Base-by-base conservation (phyloP, 92 coral and sea anemone species). In the Porites cylindrica region DNA sequence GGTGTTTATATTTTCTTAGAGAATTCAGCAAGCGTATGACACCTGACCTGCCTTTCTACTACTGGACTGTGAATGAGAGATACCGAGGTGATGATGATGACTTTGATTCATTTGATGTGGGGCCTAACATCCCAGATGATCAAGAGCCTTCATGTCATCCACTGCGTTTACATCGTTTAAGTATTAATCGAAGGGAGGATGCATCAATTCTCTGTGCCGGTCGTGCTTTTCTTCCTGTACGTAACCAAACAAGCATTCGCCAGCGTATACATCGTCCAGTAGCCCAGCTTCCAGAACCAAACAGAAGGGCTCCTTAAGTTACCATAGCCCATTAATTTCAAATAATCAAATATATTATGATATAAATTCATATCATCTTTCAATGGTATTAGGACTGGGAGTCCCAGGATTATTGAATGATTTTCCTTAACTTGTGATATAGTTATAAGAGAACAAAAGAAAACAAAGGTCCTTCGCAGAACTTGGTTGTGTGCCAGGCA, bases 1-100 rank as follows among this genome's bases (percentile, higher is more conserved):
- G 32, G 32, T 43, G 29, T 76, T 21, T 26, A 26, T 12, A 26
- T 12, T 76, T 59, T 29, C 29, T 62, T 50, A 88, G 88, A 75
- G 88, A 88, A 65, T 82, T 81, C 66, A 32, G 92, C 81, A 89
- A 89, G 66, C 79, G 88, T 47, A 83, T 89, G 80, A 43, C 86
- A 9, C 47, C 82, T 61, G 84, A 76, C 47, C 74, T 89, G 65
- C 92, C 92, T 21, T 83, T 83, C 72, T 89, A 89, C 82, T 89
- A 77, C 78, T 88, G 91, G 91, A 88, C 91, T 59, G 61, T 75
- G 17, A 82, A 76, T 56, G 91, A 88, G 58, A 82, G 91, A 59
- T 88, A 52, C 77, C 47, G 47, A 50, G 77, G 51, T 18, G 78
- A 56, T 29, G 80, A 76, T 76, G 88, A 83, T 16, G 76, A 56